Conservation (phyloP, 2,888 invertebrate species). For the Pyrgus malvae region DNA sequence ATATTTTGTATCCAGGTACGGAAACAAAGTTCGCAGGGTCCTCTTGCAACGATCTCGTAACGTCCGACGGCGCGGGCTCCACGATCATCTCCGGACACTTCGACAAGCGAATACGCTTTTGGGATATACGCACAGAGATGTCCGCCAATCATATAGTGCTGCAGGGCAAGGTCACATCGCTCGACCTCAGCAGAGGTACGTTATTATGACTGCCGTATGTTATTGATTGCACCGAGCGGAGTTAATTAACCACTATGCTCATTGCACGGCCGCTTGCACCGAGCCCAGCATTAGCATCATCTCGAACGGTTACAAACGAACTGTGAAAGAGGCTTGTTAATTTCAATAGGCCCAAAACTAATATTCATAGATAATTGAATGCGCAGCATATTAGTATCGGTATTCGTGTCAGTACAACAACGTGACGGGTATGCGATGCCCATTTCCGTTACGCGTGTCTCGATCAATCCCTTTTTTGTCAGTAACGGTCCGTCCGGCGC, state of each 20-base stretch:
- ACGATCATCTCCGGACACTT: conserved; percentile 98
- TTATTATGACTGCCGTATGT: conserved; percentile 18
- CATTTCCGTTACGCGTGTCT: conserved; percentile 76
- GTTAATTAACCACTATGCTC: conserved; percentile 32
- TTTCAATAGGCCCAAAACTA: conserved; percentile 51
- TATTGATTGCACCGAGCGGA: conserved; percentile 26
- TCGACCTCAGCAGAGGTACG: conserved; percentile 94
- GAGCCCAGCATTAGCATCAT: conserved; percentile 22
- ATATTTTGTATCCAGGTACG: conserved; percentile 81
- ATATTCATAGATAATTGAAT: conserved; percentile 66
- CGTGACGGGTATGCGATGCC: conserved; percentile 69
- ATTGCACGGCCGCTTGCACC: conserved; percentile 16
- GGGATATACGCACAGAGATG: conserved; percentile 96
- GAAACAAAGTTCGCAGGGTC: conserved; percentile 98
- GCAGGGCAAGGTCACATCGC: conserved; percentile 96
- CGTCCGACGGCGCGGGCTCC: conserved; percentile 91
- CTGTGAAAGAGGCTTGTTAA: conserved; percentile 51
- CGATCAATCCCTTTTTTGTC: conserved; percentile 76
- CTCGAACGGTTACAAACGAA: conserved; percentile 42
- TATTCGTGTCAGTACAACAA: conserved; percentile 69
- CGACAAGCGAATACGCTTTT: conserved; percentile 97
- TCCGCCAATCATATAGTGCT: conserved; percentile 93
- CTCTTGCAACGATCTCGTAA: conserved; percentile 97
- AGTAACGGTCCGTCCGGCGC: conserved; percentile 72
- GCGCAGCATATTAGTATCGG: conserved; percentile 63